Evolutionary conservation across 2,888 invertebrate species (phyloP).

Genomic region (Neocrepidodera transversa): DNA sequence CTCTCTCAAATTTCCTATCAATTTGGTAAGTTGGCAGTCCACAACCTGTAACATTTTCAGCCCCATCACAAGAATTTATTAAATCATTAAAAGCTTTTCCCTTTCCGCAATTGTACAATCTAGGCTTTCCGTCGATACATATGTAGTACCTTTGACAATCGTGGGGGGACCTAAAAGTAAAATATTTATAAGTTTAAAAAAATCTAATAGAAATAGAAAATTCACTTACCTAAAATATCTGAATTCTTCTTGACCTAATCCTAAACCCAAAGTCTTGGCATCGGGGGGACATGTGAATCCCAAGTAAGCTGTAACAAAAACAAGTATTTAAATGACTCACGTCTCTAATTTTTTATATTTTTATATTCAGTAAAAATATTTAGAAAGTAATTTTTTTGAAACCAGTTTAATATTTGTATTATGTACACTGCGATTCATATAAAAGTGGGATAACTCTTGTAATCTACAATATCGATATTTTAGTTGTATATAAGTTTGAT

Average conservation of each 20-base stretch:
- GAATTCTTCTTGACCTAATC: conserved; percentile 61
- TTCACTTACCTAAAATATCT: conserved; percentile 50
- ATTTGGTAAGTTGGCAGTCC: conserved; percentile 53
- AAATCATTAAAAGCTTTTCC: conserved; percentile 80
- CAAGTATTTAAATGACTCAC: too few relatives aligned
- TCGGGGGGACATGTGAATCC: conserved; percentile 82
- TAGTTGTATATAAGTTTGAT: too few relatives aligned
- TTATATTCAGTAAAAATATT: too few relatives aligned
- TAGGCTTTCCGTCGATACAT: conserved; percentile 74
- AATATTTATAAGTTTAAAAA: neutral
- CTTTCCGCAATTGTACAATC: conserved; percentile 78
- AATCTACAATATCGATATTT: too few relatives aligned
- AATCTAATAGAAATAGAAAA: neutral
- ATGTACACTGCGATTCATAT: too few relatives aligned
- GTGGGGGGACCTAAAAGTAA: conserved; percentile 63
- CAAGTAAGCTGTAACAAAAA: conserved; percentile 68
- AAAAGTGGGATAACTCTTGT: too few relatives aligned
- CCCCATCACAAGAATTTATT: conserved; percentile 74
- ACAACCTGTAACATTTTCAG: conserved; percentile 80
- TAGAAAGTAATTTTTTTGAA: too few relatives aligned
- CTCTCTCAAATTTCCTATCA: neutral
- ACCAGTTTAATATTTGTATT: too few relatives aligned
- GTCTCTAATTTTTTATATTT: too few relatives aligned
- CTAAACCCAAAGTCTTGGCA: conserved; percentile 59
- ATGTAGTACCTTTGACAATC: conserved; percentile 83